Percentiles rank a stretch among this genome's conserved stretches.
These are phyloP conservation scores for Leptodactylus fallax DNA, from an alignment of 2,797 vertebrate species.

Conservation along the genomic window DNA sequence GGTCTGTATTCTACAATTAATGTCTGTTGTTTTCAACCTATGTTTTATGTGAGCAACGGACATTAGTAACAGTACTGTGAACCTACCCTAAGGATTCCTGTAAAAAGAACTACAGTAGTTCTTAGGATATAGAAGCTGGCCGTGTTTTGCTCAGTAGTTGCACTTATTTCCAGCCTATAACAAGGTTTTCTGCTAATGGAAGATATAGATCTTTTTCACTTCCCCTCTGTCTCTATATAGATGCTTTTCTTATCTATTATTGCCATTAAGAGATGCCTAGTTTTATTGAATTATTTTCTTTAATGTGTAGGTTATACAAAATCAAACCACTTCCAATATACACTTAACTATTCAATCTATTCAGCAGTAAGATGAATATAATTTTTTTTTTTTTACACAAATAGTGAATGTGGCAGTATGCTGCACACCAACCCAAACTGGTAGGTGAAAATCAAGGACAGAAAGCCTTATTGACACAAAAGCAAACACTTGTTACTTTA, in stretches of 20 bases:
- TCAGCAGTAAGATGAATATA: too few species aligned
- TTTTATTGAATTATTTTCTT: neutral
- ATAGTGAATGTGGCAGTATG: neutral
- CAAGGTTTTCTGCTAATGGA: too few species aligned
- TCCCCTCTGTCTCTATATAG: neutral
- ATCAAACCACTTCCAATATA: neutral
- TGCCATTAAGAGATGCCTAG: neutral
- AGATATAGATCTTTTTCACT: too few species aligned
- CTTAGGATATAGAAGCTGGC: too few species aligned
- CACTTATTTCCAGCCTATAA: too few species aligned
- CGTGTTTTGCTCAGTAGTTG: too few species aligned
- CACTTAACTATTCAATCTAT: neutral
- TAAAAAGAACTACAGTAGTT: too few species aligned
- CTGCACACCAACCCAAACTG: neutral
- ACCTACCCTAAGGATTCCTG: too few species aligned
- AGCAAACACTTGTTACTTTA: conserved; percentile 46
- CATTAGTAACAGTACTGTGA: too few species aligned
- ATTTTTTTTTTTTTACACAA: neutral
- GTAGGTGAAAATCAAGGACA: conserved; percentile 32
- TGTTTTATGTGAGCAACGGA: too few species aligned
- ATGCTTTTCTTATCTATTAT: neutral
- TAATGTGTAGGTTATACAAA: neutral
- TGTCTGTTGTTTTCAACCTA: too few species aligned
- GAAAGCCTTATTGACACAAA: conserved; percentile 32
- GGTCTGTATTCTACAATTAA: too few species aligned